A percentile compares a stretch with the other conserved stretches of the same genome.
Evolutionary conservation across 2,888 invertebrate genomes (phyloP).

Genomic region (Phragmatobia fuliginosa): DNA sequence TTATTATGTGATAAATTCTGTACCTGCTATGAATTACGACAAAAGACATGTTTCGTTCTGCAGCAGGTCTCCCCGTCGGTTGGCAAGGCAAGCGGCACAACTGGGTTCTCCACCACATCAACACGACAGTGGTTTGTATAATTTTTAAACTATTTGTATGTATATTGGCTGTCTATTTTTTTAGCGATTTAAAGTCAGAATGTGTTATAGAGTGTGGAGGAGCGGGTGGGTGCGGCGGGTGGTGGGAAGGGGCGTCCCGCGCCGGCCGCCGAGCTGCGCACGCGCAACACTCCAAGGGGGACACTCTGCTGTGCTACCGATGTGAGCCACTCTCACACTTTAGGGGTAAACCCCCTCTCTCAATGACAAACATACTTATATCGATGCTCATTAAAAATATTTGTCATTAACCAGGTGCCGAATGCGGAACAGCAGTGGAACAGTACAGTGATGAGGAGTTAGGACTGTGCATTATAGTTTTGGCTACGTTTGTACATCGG

Average conservation of each 20-base stretch:
- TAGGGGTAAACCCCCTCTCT: background rate
- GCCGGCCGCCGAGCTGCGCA: conserved; percentile 79
- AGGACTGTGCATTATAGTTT: conserved; percentile 96
- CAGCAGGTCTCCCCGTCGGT: conserved; percentile 69
- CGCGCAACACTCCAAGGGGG: conserved; percentile 64
- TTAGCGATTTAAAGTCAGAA: background rate
- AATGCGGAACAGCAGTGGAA: conserved; percentile 95
- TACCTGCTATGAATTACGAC: background rate
- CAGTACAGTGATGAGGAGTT: conserved; percentile 99
- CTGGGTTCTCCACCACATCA: conserved; percentile 70
- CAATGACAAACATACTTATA: background rate
- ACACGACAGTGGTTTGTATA: conserved; percentile 28
- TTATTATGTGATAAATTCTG: background rate
- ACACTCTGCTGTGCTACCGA: conserved; percentile 68
- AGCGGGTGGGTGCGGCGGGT: conserved; percentile 43
- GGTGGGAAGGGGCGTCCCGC: conserved; percentile 61
- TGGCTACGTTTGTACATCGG: conserved; percentile 98
- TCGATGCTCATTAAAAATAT: background rate
- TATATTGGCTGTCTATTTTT: background rate
- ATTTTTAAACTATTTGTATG: background rate
- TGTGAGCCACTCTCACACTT: conserved; percentile 57
- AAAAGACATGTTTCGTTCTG: background rate
- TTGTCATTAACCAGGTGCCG: conserved; percentile 88
- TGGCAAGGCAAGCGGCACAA: conserved; percentile 78
- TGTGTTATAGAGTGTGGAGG: conserved; percentile 28